phyloP scores from a whole-genome alignment of 1,140 invertebrate species.

The Planococcus citri region DNA sequence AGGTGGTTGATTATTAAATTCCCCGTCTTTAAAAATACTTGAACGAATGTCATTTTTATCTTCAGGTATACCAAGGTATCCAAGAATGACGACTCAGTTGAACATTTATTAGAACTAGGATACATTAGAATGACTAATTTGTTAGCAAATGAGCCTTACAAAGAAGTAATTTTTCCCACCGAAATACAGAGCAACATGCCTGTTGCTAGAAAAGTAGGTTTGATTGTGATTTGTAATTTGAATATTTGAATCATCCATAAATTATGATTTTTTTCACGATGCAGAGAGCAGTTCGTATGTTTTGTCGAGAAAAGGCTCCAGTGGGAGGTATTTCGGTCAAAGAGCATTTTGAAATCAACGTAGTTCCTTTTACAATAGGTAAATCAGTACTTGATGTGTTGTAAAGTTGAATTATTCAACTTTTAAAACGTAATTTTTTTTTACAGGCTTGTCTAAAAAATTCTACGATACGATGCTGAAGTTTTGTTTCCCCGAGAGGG shows the following conservation, averaged over 20 bases:
- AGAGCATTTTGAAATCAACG: constrained; percentile 95
- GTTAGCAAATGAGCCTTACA: constrained; percentile 86
- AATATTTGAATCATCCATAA: background rate
- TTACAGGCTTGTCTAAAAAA: constrained; percentile 77
- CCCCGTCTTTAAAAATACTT: background rate
- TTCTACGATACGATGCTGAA: constrained; percentile 96
- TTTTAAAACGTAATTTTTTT: constrained; percentile 25
- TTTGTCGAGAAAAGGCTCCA: constrained; percentile 78
- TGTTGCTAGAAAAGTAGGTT: constrained; percentile 54
- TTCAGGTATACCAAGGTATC: constrained; percentile 87
- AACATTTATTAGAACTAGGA: constrained; percentile 93
- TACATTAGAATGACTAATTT: constrained; percentile 92
- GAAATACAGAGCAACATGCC: constrained; percentile 81
- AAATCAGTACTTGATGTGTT: constrained; percentile 27
- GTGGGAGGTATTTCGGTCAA: constrained; percentile 97
- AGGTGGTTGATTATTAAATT: constrained; percentile 38
- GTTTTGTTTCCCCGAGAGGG: constrained; percentile 97
- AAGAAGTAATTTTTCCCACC: constrained; percentile 77
- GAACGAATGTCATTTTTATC: constrained; percentile 3
- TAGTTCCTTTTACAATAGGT: constrained; percentile 84
- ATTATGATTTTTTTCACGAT: background rate
- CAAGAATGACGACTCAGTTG: constrained; percentile 91
- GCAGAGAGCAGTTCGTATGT: constrained; percentile 67
- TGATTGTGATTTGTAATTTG: constrained; percentile 19
- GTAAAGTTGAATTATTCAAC: constrained; percentile 13